Evolutionary conservation across 2,113 vertebrate genomes (phyloP).

Genomic region (Phalacrocorax carbo): DNA sequence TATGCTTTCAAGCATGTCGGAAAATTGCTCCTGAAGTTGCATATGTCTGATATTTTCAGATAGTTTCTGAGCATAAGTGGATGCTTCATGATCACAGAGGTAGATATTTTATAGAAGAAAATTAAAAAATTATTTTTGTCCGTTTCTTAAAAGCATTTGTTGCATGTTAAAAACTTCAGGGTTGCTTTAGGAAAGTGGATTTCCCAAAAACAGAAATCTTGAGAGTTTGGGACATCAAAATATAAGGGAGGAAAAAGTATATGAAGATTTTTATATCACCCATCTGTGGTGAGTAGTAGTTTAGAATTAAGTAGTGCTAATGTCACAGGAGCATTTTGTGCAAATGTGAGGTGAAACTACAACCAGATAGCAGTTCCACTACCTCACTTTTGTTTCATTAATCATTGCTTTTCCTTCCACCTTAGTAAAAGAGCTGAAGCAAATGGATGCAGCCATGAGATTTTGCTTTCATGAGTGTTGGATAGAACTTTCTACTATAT

Average conservation of each 20-base stretch:
- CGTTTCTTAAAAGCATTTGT: background rate
- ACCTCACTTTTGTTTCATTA: background rate
- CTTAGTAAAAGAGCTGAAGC: background rate
- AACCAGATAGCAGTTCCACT: background rate
- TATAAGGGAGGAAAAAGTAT: background rate
- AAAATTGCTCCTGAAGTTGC: background rate
- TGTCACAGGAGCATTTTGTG: background rate
- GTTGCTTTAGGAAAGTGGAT: background rate
- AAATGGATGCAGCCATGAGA: background rate
- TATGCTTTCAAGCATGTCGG: background rate
- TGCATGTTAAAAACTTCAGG: background rate
- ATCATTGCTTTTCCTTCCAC: background rate
- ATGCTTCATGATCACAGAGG: background rate
- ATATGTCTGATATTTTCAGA: background rate
- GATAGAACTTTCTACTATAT: background rate
- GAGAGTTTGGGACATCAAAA: background rate
- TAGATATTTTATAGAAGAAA: background rate
- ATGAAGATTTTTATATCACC: background rate
- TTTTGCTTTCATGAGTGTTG: background rate
- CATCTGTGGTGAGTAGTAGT: background rate
- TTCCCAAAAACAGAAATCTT: background rate
- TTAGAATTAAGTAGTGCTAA: background rate
- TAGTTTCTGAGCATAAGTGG: background rate
- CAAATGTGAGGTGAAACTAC: background rate
- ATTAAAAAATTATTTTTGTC: background rate